Evolutionary conservation across 1,140 invertebrate species (phyloP), one percentile per base, ranked within the genome.

Genomic region (Chironomus tepperi): DNA sequence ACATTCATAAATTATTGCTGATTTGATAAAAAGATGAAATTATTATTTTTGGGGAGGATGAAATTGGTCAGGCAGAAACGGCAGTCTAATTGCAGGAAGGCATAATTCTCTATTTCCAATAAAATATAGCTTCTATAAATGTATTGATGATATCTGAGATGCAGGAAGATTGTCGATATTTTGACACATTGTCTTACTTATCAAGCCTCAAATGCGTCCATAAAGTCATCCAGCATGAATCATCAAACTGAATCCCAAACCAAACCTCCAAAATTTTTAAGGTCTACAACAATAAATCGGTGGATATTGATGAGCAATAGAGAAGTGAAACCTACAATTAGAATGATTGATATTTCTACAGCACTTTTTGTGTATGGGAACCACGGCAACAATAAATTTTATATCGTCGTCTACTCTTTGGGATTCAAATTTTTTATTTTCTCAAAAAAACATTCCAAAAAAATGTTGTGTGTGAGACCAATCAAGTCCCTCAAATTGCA

Each of bases 31-130:
- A 9, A 47, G 15, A 47, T 1, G n/a, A 57, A 57, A 57, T 57
- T 5, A 57, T n/a, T n/a, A n/a, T n/a, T n/a, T n/a, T n/a, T n/a
- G 10, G 5, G 24, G 5, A 34, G 24, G 24, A 34, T 34, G 24
- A 34, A 34, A 34, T 34, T 34, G 5, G 24, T 34, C 24, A 34
- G 24, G 1, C 24, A 34, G 24, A 34, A 34, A 34, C 47, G 47
- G 47, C 47, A 57, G 47, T n/a, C 16, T 70, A 70, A 70, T 70
- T 70, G 65, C 65, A 70, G 65, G 65, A 70, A 70, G 65, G 65
- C 65, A 70, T 70, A 70, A 70, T 70, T 70, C 19, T 57, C 19
- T 70, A 19, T 19, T 7, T 6, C 5, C 65, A 18, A 34, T 34
- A 5, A 34, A 34, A 34, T 34, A 34, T 34, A 1, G 24, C 24